Evolutionary conservation across 2,113 vertebrate genomes (phyloP).

Genomic region (Promerops cafer): DNA sequence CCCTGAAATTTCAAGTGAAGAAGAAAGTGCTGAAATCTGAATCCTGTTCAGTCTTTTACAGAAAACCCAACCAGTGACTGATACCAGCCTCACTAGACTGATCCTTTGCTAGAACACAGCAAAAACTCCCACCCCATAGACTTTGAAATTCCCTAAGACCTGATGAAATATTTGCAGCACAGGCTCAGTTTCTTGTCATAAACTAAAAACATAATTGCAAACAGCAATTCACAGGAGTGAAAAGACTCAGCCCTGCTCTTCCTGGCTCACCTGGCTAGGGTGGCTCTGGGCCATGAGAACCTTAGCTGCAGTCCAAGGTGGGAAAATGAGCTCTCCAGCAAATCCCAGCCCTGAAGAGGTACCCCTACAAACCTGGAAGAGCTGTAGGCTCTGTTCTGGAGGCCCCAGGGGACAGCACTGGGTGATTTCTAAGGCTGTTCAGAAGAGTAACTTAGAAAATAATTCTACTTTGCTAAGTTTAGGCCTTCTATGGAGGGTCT

Average conservation of each 20-base stretch:
- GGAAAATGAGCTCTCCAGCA: not conserved
- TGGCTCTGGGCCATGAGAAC: not conserved
- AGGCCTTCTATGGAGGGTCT: not conserved
- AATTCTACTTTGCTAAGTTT: not conserved
- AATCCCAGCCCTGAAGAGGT: not conserved
- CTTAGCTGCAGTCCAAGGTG: not conserved
- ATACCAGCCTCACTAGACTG: not conserved
- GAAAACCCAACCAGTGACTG: not conserved
- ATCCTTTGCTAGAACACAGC: not conserved
- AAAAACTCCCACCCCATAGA: not conserved
- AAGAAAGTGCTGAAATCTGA: not conserved
- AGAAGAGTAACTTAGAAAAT: not conserved
- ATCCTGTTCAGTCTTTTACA: not conserved
- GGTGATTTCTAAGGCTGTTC: not conserved
- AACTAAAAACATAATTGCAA: not conserved
- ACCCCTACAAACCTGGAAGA: not conserved
- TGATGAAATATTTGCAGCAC: not conserved
- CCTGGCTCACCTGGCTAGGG: not conserved
- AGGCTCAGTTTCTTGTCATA: not conserved
- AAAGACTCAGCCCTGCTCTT: not conserved
- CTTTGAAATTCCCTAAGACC: not conserved
- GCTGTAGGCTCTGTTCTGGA: not conserved
- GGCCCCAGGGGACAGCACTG: not conserved
- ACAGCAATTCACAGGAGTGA: not conserved
- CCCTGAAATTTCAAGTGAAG: not conserved